Base-by-base conservation (phyloP, 53 echinoderm and acorn worm species). In the Temnopleurus reevesii region DNA sequence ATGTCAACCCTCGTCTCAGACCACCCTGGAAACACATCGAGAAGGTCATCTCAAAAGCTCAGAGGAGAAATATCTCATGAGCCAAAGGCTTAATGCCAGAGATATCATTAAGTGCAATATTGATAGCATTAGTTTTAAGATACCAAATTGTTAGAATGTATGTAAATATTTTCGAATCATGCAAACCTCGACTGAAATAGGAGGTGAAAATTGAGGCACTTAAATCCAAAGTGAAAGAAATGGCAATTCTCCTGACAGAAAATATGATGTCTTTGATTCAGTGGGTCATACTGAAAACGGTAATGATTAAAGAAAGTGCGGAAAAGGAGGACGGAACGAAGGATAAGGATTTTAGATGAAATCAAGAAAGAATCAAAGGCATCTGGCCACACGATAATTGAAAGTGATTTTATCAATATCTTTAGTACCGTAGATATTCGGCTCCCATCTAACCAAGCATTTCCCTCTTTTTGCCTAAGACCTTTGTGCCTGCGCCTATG, bases 11-110 rank as follows among this genome's bases (percentile, higher is more conserved):
- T 31, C 59, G 45, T 41, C 59, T 56, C 10, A 29, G 84, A 58
- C 84, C 84, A 10, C 35, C 84, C 6, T 84, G 84, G 84, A 84
- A 41, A 41, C 17, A n/a, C 56, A 84, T 84, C 23, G 84, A 84
- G 56, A 84, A 84, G 29, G 58, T 56, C 45, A 38, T 59, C 25
- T 36, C 28, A n/a, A 84, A 53, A 29, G 81, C 81, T 0, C 49
- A 29, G 34, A 29, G 19, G 81, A 81, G 56, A 56, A 56, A 56
- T 21, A 1, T 56, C 56, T 56, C 56, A 24, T 56, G 24, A 56
- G 36, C 33, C 3, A 12, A n/a, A n/a, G 17, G 5, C 63, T 21
- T 9, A n/a, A n/a, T n/a, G n/a, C n/a, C n/a, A n/a, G 17, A 31
- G 24, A 58, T 2, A 9, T 26, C 27, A n/a, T 17, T 63, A 33